Evolutionary conservation across 2,888 invertebrate species (phyloP), one percentile per base, ranked within the genome.

Genomic region (Mesoligia furuncula): DNA sequence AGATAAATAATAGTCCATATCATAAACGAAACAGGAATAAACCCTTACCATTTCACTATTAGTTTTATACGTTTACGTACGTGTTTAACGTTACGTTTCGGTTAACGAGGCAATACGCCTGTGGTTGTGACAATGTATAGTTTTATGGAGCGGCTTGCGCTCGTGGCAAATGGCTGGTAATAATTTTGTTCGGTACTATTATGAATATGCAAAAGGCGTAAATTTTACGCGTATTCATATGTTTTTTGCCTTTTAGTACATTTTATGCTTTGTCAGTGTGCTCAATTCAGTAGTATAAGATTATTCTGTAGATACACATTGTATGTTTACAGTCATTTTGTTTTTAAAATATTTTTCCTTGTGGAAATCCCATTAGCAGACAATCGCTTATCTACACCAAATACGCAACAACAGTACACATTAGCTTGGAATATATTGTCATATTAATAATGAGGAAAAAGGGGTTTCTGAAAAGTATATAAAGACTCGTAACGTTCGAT

Each of bases 121-220:
- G 31, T 36, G 59, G 24, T 57, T 36, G 17, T 73, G 45, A 79
- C 69, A 75, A 36, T 69, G 69, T 72, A 73, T 51, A 65, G 61
- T 78, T 82, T 83, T 73, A 82, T 69, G 59, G 59, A 20, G 72
- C 57, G 27, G 64, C 24, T 15, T 8, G 36, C 24, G 8, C 48
- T 39, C 72, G 72, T 45, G 62, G 74, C 65, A 74, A 77, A 78
- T 57, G 36, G 61, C 36, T 6, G 54, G 42, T 69, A 39, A 79
- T 70, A 51, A 73, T 73, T 66, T 75, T 59, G 48, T 80, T 59
- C 9, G 24, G 36, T 69, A 31, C 9, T 8, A 45, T 20, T 45
- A 85, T 85, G 67, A 76, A 76, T 85, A 83, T 76, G 67, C n/a
- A 76, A 68, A 62, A 69, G 67, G 11, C 13, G 70, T 81, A 73